Conservation (phyloP, 2,113 vertebrate species). For the Lepisosteus oculatus region DNA sequence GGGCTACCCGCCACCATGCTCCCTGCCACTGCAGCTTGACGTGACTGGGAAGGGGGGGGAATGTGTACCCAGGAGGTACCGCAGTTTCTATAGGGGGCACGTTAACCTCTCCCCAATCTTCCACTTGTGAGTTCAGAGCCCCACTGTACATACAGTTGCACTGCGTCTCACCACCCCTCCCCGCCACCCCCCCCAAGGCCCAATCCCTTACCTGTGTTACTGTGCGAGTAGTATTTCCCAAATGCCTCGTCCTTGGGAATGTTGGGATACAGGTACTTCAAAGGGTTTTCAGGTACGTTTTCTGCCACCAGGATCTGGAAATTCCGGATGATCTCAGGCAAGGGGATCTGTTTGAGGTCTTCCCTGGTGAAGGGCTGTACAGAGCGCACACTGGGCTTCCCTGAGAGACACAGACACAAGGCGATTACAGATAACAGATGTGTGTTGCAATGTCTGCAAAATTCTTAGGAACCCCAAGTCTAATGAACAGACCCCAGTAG, state of each 20-base stretch:
- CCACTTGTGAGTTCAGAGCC: too few species aligned
- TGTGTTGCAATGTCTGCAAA: too few species aligned
- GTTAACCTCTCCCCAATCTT: too few species aligned
- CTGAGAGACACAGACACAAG: conserved; percentile 43
- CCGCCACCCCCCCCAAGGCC: conserved; percentile 9
- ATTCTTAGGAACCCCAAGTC: too few species aligned
- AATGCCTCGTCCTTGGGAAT: conserved; percentile 80
- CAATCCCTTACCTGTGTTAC: too few species aligned
- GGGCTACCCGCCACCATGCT: not conserved
- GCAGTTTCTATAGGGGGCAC: too few species aligned
- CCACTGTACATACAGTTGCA: too few species aligned
- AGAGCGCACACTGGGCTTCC: conserved; percentile 57
- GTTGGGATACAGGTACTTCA: conserved; percentile 80
- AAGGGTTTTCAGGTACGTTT: conserved; percentile 80
- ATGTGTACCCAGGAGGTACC: too few species aligned
- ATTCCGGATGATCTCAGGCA: conserved; percentile 83
- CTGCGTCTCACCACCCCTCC: conserved; percentile 56
- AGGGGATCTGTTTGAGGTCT: conserved; percentile 75
- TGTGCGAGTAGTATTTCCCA: conserved; percentile 71
- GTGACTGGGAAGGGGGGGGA: too few species aligned
- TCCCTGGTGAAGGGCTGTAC: conserved; percentile 81
- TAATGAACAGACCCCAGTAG: not conserved
- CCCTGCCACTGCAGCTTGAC: too few species aligned
- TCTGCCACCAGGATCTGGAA: conserved; percentile 78
- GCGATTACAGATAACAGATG: not conserved